Percentiles rank a stretch among this genome's conserved stretches.
Conservation (phyloP, 2,888 invertebrate species). For the Drosophila mimetica region DNA sequence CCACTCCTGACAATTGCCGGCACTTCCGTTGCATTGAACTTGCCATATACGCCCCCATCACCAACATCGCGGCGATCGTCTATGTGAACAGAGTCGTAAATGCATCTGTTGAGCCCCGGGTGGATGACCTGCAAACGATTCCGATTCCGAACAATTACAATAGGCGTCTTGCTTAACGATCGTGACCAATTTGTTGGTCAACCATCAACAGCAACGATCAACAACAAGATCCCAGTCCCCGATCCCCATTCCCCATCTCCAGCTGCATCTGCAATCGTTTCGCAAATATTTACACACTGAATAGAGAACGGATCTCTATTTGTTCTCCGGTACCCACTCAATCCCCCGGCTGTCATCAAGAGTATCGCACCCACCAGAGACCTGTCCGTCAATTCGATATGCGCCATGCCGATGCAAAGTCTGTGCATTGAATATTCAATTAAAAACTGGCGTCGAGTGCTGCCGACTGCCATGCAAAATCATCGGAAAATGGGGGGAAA, state of each 20-base stretch:
- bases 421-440: slow-evolving; percentile 68
- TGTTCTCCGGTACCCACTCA: slow-evolving; percentile 3
- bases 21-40: slow-evolving; percentile 77
- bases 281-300: slow-evolving; percentile 70
- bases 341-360: slow-evolving; percentile 24
- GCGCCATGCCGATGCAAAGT: slow-evolving; percentile 28
- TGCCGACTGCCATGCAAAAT: slow-evolving; percentile 40
- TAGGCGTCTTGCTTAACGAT: slow-evolving; percentile 74
- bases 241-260: slow-evolving; percentile 7
- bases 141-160: slow-evolving; percentile 37
- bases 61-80: slow-evolving; percentile 37
- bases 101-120: slow-evolving; percentile 38
- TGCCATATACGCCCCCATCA: slow-evolving; percentile 64
- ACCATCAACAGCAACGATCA: slow-evolving; percentile 33
- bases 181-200: slow-evolving; percentile 80
- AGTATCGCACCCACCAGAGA: slow-evolving; percentile 40
- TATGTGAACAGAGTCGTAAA: slow-evolving; percentile 11
- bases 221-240: slow-evolving; percentile 47
- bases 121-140: slow-evolving; percentile 44
- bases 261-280: slow-evolving; percentile 37
- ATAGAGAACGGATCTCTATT: slow-evolving; percentile 41
- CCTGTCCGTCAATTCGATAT: slow-evolving; percentile 54
- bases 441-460: slow-evolving; percentile 44
- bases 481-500: slow-evolving; percentile 4
- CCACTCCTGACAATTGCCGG: slow-evolving; percentile 71